These are phyloP conservation scores for Nasonia giraulti DNA, from an alignment of 1,140 invertebrate species.

Conservation along the genomic window DNA sequence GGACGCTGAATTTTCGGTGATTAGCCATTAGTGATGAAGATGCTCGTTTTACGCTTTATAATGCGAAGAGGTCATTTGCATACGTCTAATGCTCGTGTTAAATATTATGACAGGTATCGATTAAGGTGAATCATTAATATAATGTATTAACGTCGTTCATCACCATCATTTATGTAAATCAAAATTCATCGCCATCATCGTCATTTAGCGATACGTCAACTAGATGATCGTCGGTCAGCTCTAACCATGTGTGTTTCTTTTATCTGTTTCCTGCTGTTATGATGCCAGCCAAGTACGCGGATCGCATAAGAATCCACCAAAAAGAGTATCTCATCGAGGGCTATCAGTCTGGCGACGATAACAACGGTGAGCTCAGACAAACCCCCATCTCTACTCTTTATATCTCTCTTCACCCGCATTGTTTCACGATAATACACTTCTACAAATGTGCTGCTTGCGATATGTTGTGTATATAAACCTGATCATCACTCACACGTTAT, in stretches of 20 bases:
- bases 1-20: too few relatives aligned
- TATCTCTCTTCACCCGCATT: not conserved
- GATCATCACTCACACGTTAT: not conserved
- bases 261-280: constrained; percentile 1
- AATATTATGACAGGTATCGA: not conserved
- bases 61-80: too few relatives aligned
- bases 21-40: too few relatives aligned
- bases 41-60: too few relatives aligned
- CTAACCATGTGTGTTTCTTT: constrained; percentile 47
- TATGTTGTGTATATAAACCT: not conserved
- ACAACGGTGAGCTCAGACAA: constrained; percentile 41
- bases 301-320: constrained; percentile 46
- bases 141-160: not conserved
- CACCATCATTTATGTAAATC: too few relatives aligned
- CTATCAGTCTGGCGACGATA: constrained; percentile 30
- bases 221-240: not conserved
- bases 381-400: not conserved
- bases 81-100: too few relatives aligned
- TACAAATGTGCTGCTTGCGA: not conserved
- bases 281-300: constrained; percentile 49
- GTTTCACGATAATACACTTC: not conserved
- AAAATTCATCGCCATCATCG: too few relatives aligned
- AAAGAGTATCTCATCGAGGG: constrained; percentile 42
- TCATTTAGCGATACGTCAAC: too few relatives aligned
- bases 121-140: not conserved